phyloP scores from a whole-genome alignment of 2,113 vertebrate genomes.

The Sylvietta virens region DNA sequence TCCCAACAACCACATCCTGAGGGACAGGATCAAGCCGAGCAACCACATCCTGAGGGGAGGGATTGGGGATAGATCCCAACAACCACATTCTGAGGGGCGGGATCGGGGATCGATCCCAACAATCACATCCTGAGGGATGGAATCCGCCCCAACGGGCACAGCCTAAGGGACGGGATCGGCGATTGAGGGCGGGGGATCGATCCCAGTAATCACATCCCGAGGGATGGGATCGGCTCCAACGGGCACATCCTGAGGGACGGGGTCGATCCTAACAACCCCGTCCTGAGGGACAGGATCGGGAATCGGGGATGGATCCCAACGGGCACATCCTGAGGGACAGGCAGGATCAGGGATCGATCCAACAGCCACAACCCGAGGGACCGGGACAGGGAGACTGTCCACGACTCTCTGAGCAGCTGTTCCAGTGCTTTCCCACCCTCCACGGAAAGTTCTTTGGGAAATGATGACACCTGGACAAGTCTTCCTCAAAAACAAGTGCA shows the following conservation, averaged over 20 bases:
- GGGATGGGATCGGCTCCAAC: neutral
- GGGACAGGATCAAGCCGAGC: neutral
- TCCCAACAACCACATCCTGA: neutral
- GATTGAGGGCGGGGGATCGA: no score
- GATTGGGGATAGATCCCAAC: no score
- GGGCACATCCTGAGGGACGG: fast-evolving
- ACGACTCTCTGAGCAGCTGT: neutral
- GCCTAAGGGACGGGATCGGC: no score
- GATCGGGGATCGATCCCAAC: neutral
- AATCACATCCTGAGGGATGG: neutral
- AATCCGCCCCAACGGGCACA: fast-evolving
- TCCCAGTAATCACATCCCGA: fast-evolving
- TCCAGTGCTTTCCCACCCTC: neutral
- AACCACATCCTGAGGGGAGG: fast-evolving
- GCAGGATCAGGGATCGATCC: fast-evolving
- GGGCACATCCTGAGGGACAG: no score
- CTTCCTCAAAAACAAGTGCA: neutral
- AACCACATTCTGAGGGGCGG: fast-evolving
- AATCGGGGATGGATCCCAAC: no score
- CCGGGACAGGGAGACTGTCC: neutral
- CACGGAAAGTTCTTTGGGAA: neutral
- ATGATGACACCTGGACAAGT: neutral
- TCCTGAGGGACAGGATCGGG: neutral
- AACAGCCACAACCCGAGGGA: fast-evolving
- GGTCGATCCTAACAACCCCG: fast-evolving